A percentile compares a stretch with the other conserved stretches of the same genome.
Evolutionary conservation across 92 coral and sea anemone genomes (phyloP).

Genomic region (Umimayanthus chanpuru): DNA sequence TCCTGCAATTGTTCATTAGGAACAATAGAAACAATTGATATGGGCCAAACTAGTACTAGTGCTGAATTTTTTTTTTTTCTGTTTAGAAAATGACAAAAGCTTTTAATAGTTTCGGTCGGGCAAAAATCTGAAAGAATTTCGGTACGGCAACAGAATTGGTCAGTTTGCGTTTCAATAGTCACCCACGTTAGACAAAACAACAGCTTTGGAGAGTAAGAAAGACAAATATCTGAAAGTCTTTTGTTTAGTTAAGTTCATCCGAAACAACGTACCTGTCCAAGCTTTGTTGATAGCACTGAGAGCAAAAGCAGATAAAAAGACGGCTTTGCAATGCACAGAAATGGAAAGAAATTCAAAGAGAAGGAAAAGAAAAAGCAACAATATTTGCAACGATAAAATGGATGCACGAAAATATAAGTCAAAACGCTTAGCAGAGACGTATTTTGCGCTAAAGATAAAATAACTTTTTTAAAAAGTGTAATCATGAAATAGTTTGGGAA

Average conservation of each 20-base stretch:
- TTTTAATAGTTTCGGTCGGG: background rate
- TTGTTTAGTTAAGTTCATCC: background rate
- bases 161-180: background rate
- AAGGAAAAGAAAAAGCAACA: background rate
- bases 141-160: background rate
- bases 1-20: too few species aligned
- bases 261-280: background rate
- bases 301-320: background rate
- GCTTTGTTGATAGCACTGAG: too few species aligned
- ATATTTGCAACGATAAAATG: too few species aligned
- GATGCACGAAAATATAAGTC: background rate
- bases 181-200: background rate
- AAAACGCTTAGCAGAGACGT: background rate
- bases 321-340: background rate
- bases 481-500: too few species aligned
- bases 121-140: background rate
- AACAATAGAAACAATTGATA: too few species aligned
- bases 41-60: too few species aligned
- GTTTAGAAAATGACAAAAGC: background rate
- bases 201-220: too few species aligned
- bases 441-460: too few species aligned
- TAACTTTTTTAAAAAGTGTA: too few species aligned
- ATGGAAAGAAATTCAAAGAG: background rate
- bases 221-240: too few species aligned
- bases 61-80: too few species aligned